Evolutionary conservation across 2,888 invertebrate genomes (phyloP), one percentile per base, ranked within the genome.

Genomic region (Limenitis camilla): DNA sequence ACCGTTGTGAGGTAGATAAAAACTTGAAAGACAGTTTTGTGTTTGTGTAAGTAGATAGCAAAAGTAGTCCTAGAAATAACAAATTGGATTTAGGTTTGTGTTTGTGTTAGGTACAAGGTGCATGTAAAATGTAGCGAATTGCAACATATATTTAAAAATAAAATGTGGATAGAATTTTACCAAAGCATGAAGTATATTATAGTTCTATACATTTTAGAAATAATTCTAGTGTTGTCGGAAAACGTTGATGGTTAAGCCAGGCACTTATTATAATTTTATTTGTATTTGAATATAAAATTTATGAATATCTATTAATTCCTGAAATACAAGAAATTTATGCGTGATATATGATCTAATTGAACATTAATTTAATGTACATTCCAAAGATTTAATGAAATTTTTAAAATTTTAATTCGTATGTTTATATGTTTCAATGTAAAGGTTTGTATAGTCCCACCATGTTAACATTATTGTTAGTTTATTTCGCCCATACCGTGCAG

Each of bases 101-200:
- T 78, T 67, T 79, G 82, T 82, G 77, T 69, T 78, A 78, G 78
- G 76, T 69, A 68, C 64, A 56, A 67, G 60, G 66, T 75, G 73
- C 84, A 84, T 85, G 84, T 76, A 71, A 58, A 58, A 63, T 56
- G 79, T 84, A 84, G 64, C 60, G 66, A 63, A 52, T 61, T 57
- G 61, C 65, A 65, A 63, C 61, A 40, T 53, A 49, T 50, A 43
- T 60, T 50, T 51, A 64, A 65, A 52, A 60, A 56, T 52, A 55
- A 52, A 47, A 64, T 61, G 60, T 67, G 58, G 51, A 69, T 68
- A 71, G 72, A 67, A 62, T 61, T 67, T 68, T 70, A 64, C 56
- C 56, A 54, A 65, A 66, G 76, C 76, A 76, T 76, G 75, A 64
- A 53, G 8, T 45, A 36, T 36, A 36, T 33, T 47, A 52, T 42